Conservation (phyloP, 2,113 vertebrate species). For the Lathamus discolor region DNA sequence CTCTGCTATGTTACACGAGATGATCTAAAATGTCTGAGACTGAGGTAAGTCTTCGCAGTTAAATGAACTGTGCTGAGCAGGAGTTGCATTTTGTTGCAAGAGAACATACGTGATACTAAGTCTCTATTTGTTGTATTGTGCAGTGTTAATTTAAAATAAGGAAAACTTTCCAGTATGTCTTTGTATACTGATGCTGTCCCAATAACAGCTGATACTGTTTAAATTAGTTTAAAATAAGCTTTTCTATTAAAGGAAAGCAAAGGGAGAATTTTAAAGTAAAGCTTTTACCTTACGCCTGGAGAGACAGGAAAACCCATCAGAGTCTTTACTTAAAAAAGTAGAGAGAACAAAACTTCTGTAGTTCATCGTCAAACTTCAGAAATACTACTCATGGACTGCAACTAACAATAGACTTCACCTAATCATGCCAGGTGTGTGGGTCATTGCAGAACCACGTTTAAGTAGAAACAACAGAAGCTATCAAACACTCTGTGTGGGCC, state of each 20-base stretch:
- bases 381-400: neutral
- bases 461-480: neutral
- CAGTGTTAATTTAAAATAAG: neutral
- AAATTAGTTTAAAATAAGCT: neutral
- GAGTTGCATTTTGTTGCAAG: neutral
- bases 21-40: conserved; percentile 90
- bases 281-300: neutral
- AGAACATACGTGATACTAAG: neutral
- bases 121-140: neutral
- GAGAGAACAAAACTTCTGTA: neutral
- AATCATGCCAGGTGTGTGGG: neutral
- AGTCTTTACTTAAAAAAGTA: neutral
- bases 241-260: neutral
- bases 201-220: neutral
- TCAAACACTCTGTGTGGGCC: neutral
- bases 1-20: conserved; percentile 91
- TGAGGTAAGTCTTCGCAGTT: conserved; percentile 80
- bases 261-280: neutral
- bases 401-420: neutral
- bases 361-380: neutral
- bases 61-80: neutral
- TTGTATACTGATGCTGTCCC: neutral
- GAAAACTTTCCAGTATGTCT: neutral
- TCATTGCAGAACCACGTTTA: neutral
- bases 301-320: neutral